Evolutionary conservation across 2,888 invertebrate species (phyloP).

Genomic region (Colletes collaris): DNA sequence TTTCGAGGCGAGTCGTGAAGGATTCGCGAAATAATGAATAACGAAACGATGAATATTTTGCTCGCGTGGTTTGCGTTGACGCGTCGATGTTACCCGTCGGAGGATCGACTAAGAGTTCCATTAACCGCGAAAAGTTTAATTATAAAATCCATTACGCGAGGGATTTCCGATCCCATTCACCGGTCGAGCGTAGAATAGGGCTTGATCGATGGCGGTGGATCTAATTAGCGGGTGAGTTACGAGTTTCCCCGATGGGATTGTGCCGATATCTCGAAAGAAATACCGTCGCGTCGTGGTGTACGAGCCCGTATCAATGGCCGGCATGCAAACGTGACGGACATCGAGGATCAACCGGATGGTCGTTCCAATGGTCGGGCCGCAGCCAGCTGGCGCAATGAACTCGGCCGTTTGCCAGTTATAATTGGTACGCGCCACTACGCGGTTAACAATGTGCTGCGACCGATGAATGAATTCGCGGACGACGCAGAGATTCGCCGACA

Average conservation of each 20-base stretch:
- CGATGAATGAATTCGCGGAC: slow-evolving; percentile 50
- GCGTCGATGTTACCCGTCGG: too few relatives aligned
- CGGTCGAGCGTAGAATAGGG: neutral
- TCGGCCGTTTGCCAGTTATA: slow-evolving; percentile 58
- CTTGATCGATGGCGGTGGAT: slow-evolving; percentile 13
- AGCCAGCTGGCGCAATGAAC: slow-evolving; percentile 48
- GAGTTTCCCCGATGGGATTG: slow-evolving; percentile 11
- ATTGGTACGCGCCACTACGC: slow-evolving; percentile 47
- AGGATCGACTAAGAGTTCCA: slow-evolving; percentile 14
- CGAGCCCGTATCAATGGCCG: slow-evolving; percentile 34
- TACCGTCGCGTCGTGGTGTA: slow-evolving; percentile 21
- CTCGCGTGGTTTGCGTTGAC: too few relatives aligned
- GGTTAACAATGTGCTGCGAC: slow-evolving; percentile 41
- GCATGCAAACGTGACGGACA: slow-evolving; percentile 39
- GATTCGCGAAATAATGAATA: too few relatives aligned
- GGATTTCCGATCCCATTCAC: slow-evolving; percentile 9
- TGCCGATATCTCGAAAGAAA: slow-evolving; percentile 37
- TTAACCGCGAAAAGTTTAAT: slow-evolving; percentile 30
- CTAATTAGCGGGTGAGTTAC: slow-evolving; percentile 23
- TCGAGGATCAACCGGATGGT: slow-evolving; percentile 17
- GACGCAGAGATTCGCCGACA: slow-evolving; percentile 12
- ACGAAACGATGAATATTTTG: too few relatives aligned
- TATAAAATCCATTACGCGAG: slow-evolving; percentile 19
- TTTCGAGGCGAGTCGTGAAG: too few relatives aligned
- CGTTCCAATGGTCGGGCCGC: slow-evolving; percentile 8